These are phyloP conservation scores for Uloborus diversus DNA, from an alignment of 1,140 invertebrate species.

Conservation along the genomic window DNA sequence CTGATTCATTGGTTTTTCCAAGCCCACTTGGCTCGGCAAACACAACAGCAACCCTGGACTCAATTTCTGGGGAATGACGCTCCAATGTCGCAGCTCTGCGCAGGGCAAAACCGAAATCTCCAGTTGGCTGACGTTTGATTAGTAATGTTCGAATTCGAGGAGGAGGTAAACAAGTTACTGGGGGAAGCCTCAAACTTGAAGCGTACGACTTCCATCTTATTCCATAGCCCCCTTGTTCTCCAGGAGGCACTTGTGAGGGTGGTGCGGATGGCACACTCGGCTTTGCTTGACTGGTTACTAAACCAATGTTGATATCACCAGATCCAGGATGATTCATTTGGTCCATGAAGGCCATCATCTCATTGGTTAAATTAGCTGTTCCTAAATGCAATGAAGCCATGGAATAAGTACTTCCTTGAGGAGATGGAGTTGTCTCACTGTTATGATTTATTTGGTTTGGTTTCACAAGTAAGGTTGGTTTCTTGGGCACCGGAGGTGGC, in stretches of 20 bases:
- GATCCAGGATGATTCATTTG: conserved; percentile 56
- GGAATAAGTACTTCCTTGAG: conserved; percentile 42
- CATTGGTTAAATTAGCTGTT: conserved; percentile 39
- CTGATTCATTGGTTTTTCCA: conserved; percentile 79
- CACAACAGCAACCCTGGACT: conserved; percentile 77
- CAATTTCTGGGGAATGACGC: conserved; percentile 60
- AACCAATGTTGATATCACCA: background rate
- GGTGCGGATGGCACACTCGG: conserved; percentile 47
- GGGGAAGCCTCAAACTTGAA: conserved; percentile 79
- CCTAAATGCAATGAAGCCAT: conserved; percentile 43
- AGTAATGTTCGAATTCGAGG: conserved; percentile 79
- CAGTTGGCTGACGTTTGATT: conserved; percentile 83
- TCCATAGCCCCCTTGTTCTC: conserved; percentile 56
- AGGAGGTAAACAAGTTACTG: conserved; percentile 76
- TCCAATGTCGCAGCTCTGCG: conserved; percentile 82
- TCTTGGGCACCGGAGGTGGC: conserved; percentile 54
- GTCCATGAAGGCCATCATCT: conserved; percentile 64
- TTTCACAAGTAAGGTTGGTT: conserved; percentile 48
- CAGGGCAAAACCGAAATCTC: conserved; percentile 94
- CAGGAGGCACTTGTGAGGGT: conserved; percentile 48
- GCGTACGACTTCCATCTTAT: conserved; percentile 60
- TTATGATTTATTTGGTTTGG: conserved; percentile 31
- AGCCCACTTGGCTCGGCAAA: conserved; percentile 92
- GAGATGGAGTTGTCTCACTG: conserved; percentile 28
- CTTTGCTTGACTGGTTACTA: conserved; percentile 24